Conservation (phyloP, 2,113 vertebrate genomes). For the Prietella phreatophila region DNA sequence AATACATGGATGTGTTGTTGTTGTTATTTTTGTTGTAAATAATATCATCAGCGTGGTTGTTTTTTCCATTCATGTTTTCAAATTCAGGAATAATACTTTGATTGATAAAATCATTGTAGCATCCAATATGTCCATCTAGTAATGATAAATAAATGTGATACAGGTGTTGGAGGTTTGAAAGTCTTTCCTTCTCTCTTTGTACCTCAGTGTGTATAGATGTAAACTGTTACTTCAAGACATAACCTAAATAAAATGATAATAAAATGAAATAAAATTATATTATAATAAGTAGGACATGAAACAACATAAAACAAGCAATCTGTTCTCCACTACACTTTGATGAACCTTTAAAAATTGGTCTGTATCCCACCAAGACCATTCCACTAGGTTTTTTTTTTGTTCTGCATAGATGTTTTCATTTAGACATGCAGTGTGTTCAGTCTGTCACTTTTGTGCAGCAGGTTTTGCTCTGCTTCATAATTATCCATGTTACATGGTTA, state of each 20-base stretch:
- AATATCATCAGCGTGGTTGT: too few relatives aligned
- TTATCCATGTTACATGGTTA: conserved; percentile 59
- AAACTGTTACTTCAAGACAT: background rate
- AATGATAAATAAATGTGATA: background rate
- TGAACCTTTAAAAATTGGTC: background rate
- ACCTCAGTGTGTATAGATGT: background rate
- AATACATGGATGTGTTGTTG: background rate
- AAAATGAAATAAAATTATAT: background rate
- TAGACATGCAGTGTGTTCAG: background rate
- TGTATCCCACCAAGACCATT: background rate
- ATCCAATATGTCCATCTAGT: too few relatives aligned
- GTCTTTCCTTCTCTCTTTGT: background rate
- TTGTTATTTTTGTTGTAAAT: too few relatives aligned
- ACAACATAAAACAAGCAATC: background rate
- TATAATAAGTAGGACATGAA: background rate
- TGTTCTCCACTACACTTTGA: background rate
- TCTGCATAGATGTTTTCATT: background rate
- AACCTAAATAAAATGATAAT: too few relatives aligned
- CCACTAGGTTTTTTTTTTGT: background rate
- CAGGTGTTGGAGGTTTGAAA: background rate
- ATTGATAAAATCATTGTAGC: too few relatives aligned
- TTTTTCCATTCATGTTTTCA: background rate
- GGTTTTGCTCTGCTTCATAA: conserved; percentile 4
- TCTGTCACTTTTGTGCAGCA: background rate
- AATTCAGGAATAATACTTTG: background rate